Evolutionary conservation across 2,888 invertebrate species (phyloP), one percentile per base, ranked within the genome.

Genomic region (Oxyteleia sp.): DNA sequence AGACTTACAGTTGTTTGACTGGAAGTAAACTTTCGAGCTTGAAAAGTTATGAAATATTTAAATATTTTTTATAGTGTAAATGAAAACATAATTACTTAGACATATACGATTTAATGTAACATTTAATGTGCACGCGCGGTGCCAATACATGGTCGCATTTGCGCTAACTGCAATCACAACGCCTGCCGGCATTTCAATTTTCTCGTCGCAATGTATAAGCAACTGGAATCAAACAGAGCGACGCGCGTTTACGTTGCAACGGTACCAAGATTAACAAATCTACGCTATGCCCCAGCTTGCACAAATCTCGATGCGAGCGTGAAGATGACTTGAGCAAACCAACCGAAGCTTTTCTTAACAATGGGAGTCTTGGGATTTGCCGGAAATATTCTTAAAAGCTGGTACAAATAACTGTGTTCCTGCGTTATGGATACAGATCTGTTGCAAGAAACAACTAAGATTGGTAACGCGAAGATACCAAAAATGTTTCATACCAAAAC

Each of bases 111-210:
- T 63, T 63, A 63, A 57, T 68, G 49, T 38, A 53, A 68, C 66
- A 51, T 47, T 76, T 59, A 76, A 61, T 63, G 61, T 43, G 20
- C 47, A 57, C 32, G 47, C 53, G 32, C 49, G 10, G 35, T 57
- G 20, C 49, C 71, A 68, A 74, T 64, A 38, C 32, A 68, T 15
- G 35, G 55, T 61, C 38, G 51, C 63, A 51, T 75, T 64, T 51
- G 64, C 57, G 7, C 71, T 76, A 71, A 82, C 64, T 71, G 66
- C 51, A 76, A 76, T 76, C 75, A 53, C 66, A 82, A 61, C 43
- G 47, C 49, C 35, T 59, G 72, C 23, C 53, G 23, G 59, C 51
- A 38, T 82, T 82, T 76, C 82, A 82, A 82, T 82, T 78, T 82
- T 82, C 72, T 55, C 51, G 26, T 29, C 11, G 53, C 53, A 29